These are phyloP conservation scores for Anguilla megastoma DNA, from an alignment of 2,797 vertebrate species.

Conservation along the genomic window DNA sequence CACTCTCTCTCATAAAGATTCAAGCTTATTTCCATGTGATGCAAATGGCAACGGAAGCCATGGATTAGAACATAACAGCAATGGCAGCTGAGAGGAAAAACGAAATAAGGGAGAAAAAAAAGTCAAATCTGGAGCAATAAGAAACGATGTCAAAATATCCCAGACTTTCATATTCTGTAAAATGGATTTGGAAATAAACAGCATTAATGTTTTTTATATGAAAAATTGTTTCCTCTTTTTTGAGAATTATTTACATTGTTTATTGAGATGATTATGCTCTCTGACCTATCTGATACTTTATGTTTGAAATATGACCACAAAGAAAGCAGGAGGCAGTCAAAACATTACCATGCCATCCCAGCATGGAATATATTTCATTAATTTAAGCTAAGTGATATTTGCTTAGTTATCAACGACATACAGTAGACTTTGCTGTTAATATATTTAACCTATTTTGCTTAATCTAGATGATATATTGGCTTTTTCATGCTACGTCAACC, in stretches of 20 bases:
- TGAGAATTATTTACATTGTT: not conserved
- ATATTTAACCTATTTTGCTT: too few relatives aligned
- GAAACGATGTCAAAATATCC: not conserved
- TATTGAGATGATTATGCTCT: not conserved
- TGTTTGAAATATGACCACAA: not conserved
- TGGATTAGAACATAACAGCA: not conserved
- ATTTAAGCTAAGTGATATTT: not conserved
- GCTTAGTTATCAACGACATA: too few relatives aligned
- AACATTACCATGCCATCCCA: not conserved
- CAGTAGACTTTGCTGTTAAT: too few relatives aligned
- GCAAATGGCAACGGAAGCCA: slow-evolving; percentile 21
- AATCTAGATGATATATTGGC: too few relatives aligned
- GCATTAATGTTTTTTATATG: not conserved
- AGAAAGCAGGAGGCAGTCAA: not conserved
- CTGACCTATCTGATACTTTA: not conserved
- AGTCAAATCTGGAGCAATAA: not conserved
- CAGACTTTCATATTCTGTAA: not conserved
- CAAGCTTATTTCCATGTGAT: slow-evolving; percentile 12
- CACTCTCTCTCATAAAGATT: slow-evolving; percentile 6
- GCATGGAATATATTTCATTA: not conserved
- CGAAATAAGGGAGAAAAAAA: not conserved
- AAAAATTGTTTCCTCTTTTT: not conserved
- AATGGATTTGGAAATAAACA: not conserved
- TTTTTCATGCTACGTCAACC: too few relatives aligned
- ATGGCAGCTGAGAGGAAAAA: not conserved